These are phyloP conservation scores for Aphelinus atriplicis DNA, from an alignment of 1,140 invertebrate genomes.

Conservation along the genomic window DNA sequence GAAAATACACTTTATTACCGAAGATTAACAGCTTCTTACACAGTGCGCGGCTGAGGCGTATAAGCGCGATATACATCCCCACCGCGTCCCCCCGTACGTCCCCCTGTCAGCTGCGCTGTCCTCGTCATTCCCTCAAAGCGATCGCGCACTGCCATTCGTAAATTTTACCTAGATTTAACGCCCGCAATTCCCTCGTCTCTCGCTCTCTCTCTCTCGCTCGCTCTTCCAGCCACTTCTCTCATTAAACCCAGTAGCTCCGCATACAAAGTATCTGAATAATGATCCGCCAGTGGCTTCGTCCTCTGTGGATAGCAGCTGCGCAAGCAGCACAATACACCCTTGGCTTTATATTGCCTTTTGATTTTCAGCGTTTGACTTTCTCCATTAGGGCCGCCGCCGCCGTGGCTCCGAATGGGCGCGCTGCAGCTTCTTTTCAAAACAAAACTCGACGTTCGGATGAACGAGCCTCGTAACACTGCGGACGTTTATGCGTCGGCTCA, in stretches of 20 bases:
- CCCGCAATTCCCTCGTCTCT: background rate
- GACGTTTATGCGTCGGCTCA: too few species aligned
- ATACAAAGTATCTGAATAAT: background rate
- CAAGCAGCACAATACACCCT: too few species aligned
- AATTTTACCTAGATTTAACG: conserved; percentile 32
- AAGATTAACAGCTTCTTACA: conserved; percentile 68
- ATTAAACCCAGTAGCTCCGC: conserved; percentile 4
- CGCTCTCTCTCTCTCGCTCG: conserved; percentile 3
- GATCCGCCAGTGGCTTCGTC: background rate
- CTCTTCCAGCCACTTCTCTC: conserved; percentile 3
- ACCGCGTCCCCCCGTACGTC: conserved; percentile 25
- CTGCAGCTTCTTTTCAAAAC: too few species aligned
- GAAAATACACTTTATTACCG: conserved; percentile 69
- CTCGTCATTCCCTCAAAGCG: conserved; percentile 5
- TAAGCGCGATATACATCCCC: conserved; percentile 25
- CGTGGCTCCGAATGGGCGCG: too few species aligned
- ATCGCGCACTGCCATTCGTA: background rate
- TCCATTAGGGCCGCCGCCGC: too few species aligned
- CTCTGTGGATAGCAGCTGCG: too few species aligned
- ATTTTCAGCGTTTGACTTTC: too few species aligned
- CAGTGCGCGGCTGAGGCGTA: conserved; percentile 50
- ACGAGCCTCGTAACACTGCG: too few species aligned
- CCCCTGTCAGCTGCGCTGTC: background rate
- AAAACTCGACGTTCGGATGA: too few species aligned
- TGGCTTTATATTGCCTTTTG: too few species aligned